Evolutionary conservation across 2,797 vertebrate species (phyloP), one percentile per base, ranked within the genome.

Genomic region (Helostoma temminkii): DNA sequence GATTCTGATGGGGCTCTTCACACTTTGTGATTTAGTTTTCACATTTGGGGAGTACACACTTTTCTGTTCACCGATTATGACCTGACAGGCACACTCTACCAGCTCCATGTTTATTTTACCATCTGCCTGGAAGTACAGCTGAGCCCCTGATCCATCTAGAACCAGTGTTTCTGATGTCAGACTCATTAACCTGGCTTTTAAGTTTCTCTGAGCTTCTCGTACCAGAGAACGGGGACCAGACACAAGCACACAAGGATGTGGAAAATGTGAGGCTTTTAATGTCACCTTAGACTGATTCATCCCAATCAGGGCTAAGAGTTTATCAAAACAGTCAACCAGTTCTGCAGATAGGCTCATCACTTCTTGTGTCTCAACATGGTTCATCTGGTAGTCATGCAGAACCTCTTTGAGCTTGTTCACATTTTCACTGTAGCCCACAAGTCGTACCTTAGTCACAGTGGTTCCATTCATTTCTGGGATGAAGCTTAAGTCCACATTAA

Each of bases 341-440:
- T 86, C 83, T 53, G 81, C 64, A 19, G 54, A 45, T 7, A 93
- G 58, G 5, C 12, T 42, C 15, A 93, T 1, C 12, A 15, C 30
- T 36, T 82, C 74, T 15, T 81, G 59, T 24, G 68, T 65, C 3
- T 1, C 1, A 1, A 34, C 73, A 2, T 89, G 77, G 46, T 83
- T 88, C 24, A 48, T 34, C 45, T 83, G 82, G 62, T 81, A 86
- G 4, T 85, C 65, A 14, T 52, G 9, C 5, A 93, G 30, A 26
- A 86, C 36, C 1, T 71, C 28, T 72, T 74, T 86, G 9, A 92
- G 65, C 18, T 43, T 72, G 34, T 12, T 74, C 2, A 93, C 90
- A 28, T 85, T 66, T 12, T 82, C 26, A 6, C 22, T 81, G 57
- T 85, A 91, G 8, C 93, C 93, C 30, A 89, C 74, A 15, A 94